Base-by-base conservation (phyloP, 2,888 invertebrate genomes). In the Stenurella melanura region DNA sequence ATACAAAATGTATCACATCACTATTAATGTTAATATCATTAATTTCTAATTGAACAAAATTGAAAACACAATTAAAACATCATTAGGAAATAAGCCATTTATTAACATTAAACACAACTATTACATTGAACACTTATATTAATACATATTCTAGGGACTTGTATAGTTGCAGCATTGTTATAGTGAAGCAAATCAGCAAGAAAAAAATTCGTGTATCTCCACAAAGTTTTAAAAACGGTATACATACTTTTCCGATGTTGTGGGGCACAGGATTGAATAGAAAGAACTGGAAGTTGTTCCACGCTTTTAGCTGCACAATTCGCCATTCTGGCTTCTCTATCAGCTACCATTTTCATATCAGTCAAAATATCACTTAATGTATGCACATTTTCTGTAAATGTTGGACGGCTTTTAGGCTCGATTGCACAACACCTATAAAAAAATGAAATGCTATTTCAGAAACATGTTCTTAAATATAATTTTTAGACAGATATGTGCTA, bases 331-430 rank as follows among this genome's bases (percentile, higher is more conserved):
- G 85, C 83, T 72, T 84, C 83, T 74, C 85, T 83, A 50, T 85
- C 84, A 30, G 88, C 85, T 54, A 88, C 84, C 73, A 87, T 85
- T 79, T 85, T 86, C 79, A 88, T 76, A 50, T 89, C 89, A 54
- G 82, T 82, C 87, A 93, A 90, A 78, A 94, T 91, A 84, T 92
- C 92, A 77, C 91, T 91, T 81, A 94, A 90, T 87, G 92, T 94
- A 84, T 92, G 92, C 84, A 93, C 93, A 87, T 96, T 94, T 89
- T 97, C 97, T 58, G 93, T 92, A 91, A 97, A 97, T 84, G 95
- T 94, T 77, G 97, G 97, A 84, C 98, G 93, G 88, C 94, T 96
- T 88, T 94, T 95, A 30, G 97, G 94, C 89, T 97, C 97, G 30
- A 89, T 88, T 19, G 88, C 86, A 80, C 89, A 89, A 85, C 89